Percentiles rank a stretch among this genome's conserved stretches.
Conservation (phyloP, 2,797 vertebrate genomes). For the Aplochiton taeniatus region DNA sequence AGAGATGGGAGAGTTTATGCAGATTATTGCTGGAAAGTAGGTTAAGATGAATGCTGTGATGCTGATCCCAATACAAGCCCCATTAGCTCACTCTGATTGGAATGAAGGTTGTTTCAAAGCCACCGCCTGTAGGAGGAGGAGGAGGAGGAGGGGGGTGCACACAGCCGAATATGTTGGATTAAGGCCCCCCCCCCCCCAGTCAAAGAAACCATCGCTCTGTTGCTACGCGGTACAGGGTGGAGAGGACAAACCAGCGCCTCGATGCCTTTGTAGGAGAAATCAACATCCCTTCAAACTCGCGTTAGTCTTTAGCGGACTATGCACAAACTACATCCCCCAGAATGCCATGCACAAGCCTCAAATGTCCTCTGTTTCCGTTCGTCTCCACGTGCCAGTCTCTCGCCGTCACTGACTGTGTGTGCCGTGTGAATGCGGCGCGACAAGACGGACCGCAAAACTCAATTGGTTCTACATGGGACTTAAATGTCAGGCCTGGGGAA, state of each 20-base stretch:
- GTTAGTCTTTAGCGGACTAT: conserved; percentile 1
- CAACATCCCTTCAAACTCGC: neutral
- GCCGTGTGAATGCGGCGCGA: neutral
- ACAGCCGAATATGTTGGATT: neutral
- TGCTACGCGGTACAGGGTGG: conserved; percentile 22
- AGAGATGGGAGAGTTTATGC: conserved; percentile 67
- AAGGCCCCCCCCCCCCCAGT: conserved; percentile 30
- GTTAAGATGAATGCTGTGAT: conserved; percentile 71
- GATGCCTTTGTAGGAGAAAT: neutral
- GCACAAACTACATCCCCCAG: conserved; percentile 18
- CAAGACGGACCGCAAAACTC: neutral
- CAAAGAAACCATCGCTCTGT: conserved; percentile 8
- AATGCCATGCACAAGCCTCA: neutral
- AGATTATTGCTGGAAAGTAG: conserved; percentile 75
- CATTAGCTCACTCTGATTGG: conserved; percentile 46
- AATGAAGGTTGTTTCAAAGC: conserved; percentile 24
- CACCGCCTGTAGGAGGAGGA: conserved; percentile 14
- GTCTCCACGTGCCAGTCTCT: neutral
- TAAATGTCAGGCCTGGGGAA: conserved; percentile 52
- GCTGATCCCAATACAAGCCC: conserved; percentile 40
- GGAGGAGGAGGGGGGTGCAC: neutral
- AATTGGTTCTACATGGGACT: neutral
- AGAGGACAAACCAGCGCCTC: neutral
- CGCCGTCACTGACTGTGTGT: neutral
- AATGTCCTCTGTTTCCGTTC: neutral